Evolutionary conservation across 2,113 vertebrate genomes (phyloP).

Genomic region (human): DNA sequence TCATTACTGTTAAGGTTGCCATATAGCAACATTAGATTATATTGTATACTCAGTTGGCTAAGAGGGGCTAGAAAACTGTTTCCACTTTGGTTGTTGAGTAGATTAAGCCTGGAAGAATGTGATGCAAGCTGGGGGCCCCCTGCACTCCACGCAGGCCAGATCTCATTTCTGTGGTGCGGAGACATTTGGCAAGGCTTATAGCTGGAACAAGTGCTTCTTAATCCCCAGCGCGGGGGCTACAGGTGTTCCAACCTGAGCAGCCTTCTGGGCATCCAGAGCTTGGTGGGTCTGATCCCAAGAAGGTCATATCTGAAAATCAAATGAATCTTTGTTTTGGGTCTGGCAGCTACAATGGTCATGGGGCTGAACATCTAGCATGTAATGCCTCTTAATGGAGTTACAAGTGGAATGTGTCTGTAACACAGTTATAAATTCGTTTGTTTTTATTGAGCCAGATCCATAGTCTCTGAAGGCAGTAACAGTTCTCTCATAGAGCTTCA

Average conservation of each 20-base stretch:
- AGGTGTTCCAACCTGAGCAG: neutral
- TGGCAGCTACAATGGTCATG: neutral
- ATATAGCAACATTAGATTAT: fast-evolving
- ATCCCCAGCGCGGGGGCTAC: neutral
- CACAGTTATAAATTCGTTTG: slow-evolving; percentile 21
- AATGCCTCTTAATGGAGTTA: neutral
- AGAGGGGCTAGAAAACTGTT: slow-evolving; percentile 11
- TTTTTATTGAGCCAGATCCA: slow-evolving; percentile 46
- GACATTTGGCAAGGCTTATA: neutral
- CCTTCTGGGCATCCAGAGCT: neutral
- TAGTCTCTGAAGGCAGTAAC: slow-evolving; percentile 8
- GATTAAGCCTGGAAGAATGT: neutral
- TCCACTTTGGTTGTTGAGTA: slow-evolving; percentile 21
- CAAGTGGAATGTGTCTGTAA: neutral
- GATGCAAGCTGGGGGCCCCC: neutral
- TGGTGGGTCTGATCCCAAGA: neutral
- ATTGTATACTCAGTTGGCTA: neutral
- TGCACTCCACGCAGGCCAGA: neutral
- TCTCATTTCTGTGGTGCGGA: neutral
- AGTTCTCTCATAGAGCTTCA: slow-evolving; percentile 28
- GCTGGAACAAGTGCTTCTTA: slow-evolving; percentile 20
- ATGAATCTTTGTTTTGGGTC: neutral
- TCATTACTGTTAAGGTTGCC: neutral
- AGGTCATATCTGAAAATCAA: neutral
- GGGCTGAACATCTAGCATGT: neutral